phyloP scores from a whole-genome alignment of 2,888 invertebrate genomes.

The Neoaliturus tenellus region DNA sequence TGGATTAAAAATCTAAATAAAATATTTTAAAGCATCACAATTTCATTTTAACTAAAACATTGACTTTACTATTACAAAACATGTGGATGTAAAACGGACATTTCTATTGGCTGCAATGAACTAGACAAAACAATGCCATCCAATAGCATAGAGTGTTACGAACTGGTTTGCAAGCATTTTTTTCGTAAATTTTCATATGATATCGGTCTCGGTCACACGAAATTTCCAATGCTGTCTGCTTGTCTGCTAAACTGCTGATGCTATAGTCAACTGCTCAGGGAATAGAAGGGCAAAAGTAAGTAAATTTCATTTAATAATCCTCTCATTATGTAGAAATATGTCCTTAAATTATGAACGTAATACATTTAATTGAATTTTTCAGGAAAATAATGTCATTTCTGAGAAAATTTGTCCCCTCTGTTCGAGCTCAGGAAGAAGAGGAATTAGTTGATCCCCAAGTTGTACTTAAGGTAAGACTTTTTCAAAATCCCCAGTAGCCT shows the following conservation, averaged over 20 bases:
- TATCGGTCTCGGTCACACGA: constrained; percentile 29
- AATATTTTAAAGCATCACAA: too few species aligned
- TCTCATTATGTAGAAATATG: too few species aligned
- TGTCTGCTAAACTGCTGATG: not conserved
- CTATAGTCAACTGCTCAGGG: not conserved
- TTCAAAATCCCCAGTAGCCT: too few species aligned
- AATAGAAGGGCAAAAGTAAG: not conserved
- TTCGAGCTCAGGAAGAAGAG: constrained; percentile 72
- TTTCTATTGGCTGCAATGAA: not conserved
- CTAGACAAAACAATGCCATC: constrained; percentile 2
- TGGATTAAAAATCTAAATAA: too few species aligned
- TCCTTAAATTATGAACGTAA: too few species aligned
- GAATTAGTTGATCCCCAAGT: constrained; percentile 89
- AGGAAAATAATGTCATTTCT: constrained; percentile 10
- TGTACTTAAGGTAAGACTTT: constrained; percentile 73
- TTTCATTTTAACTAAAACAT: too few species aligned
- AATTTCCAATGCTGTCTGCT: not conserved
- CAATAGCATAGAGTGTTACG: not conserved
- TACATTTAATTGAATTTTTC: too few species aligned
- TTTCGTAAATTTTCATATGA: not conserved
- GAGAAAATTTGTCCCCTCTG: constrained; percentile 59
- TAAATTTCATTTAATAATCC: not conserved
- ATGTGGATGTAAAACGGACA: not conserved
- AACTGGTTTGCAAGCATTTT: not conserved
- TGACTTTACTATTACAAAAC: not conserved